phyloP scores from a whole-genome alignment of 35 echinoderm and acorn worm species.

The Ptychodera flava region DNA sequence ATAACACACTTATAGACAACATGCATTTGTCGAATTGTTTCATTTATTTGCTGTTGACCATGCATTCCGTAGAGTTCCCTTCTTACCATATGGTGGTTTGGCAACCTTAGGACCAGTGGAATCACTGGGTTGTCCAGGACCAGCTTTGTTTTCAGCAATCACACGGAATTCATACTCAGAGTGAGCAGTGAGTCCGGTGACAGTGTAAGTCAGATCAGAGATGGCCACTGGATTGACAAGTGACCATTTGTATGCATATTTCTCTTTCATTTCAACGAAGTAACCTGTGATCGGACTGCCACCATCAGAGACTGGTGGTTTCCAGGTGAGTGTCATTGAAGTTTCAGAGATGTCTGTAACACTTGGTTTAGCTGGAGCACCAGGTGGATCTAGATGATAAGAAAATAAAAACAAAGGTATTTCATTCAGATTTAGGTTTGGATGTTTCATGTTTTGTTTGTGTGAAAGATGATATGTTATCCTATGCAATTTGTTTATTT shows the following conservation, averaged over 20 bases:
- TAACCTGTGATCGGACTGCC: constrained; percentile 81
- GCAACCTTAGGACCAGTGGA: constrained; percentile 43
- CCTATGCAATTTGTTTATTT: too few species aligned
- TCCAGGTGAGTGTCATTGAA: constrained; percentile 56
- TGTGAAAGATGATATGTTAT: too few species aligned
- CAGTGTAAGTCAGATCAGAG: constrained; percentile 31
- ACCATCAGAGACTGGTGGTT: constrained; percentile 61
- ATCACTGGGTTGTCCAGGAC: constrained; percentile 78
- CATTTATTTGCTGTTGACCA: too few species aligned
- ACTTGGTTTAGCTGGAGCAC: constrained; percentile 43
- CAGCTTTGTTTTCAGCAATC: constrained; percentile 83
- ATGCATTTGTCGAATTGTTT: too few species aligned
- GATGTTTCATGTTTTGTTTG: too few species aligned
- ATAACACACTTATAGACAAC: too few species aligned
- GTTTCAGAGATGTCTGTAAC: constrained; percentile 47
- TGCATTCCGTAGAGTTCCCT: too few species aligned
- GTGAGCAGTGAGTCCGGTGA: constrained; percentile 46
- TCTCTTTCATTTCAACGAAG: constrained; percentile 72
- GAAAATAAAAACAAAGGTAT: background rate
- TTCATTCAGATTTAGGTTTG: too few species aligned
- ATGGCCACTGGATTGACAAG: constrained; percentile 33
- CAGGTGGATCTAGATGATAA: constrained; percentile 52
- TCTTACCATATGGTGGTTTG: constrained; percentile 76
- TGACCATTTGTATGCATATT: constrained; percentile 48
- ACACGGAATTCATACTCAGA: constrained; percentile 91